These are phyloP conservation scores for Crenichthys baileyi DNA, from an alignment of 2,797 vertebrate genomes.

Conservation along the genomic window DNA sequence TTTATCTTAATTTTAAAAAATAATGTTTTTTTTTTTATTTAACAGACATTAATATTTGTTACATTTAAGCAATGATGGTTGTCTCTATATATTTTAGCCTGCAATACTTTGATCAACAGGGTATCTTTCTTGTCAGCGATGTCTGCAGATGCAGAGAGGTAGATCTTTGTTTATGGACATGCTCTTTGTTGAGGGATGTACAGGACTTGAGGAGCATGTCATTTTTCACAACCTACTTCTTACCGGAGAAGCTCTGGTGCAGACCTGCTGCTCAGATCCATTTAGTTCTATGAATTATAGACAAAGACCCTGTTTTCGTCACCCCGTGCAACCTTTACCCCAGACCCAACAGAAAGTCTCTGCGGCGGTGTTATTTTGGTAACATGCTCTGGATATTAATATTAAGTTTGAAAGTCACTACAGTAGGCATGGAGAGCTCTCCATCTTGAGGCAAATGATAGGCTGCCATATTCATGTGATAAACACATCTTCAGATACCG, in stretches of 20 bases:
- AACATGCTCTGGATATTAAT: constrained; percentile 47
- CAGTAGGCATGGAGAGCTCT: constrained; percentile 35
- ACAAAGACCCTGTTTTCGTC: constrained; percentile 76
- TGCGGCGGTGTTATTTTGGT: constrained; percentile 52
- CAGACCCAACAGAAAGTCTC: constrained; percentile 54
- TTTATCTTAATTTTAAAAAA: neutral
- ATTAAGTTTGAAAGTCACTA: constrained; percentile 24
- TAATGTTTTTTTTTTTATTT: neutral
- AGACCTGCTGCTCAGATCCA: constrained; percentile 69
- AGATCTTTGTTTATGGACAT: constrained; percentile 49
- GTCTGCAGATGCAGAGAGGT: constrained; percentile 27
- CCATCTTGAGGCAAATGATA: constrained; percentile 22
- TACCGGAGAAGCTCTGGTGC: constrained; percentile 48
- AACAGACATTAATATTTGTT: neutral
- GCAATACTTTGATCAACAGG: constrained; percentile 17
- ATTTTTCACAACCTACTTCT: constrained; percentile 54
- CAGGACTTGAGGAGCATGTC: constrained; percentile 53
- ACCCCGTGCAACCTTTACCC: constrained; percentile 46
- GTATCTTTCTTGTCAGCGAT: constrained; percentile 32
- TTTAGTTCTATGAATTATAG: constrained; percentile 82
- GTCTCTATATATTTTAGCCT: neutral
- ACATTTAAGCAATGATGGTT: neutral
- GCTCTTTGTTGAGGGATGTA: constrained; percentile 57
- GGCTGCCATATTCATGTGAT: constrained; percentile 25
- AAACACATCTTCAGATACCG: constrained; percentile 22